A percentile compares a stretch with the other conserved stretches of the same genome.
phyloP scores from a whole-genome alignment of 2,888 invertebrate genomes.

The Notodonta ziczac region DNA sequence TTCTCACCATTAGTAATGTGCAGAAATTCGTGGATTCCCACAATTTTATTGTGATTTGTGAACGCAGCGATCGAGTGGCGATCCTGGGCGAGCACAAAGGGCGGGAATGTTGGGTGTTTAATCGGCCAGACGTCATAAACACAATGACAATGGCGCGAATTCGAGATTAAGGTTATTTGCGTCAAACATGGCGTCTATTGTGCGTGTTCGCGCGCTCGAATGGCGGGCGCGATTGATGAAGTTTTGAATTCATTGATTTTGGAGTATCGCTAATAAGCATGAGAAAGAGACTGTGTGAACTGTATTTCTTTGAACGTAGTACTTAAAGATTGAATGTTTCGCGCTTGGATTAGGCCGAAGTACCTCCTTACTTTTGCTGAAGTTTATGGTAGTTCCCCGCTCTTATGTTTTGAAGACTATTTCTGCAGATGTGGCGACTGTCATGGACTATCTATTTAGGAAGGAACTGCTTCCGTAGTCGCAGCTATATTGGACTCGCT shows the following conservation, averaged over 20 bases:
- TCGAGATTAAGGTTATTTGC: constrained; percentile 76
- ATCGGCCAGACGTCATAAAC: constrained; percentile 70
- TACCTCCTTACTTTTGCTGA: neutral
- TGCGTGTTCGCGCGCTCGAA: constrained; percentile 59
- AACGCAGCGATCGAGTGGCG: constrained; percentile 69
- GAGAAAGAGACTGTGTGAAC: constrained; percentile 47
- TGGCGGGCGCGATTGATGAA: constrained; percentile 55
- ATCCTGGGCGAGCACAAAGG: constrained; percentile 64
- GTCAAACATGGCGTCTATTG: constrained; percentile 70
- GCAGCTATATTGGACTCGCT: no score
- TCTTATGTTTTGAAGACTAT: no score
- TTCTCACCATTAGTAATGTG: constrained; percentile 72
- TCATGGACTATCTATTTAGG: no score
- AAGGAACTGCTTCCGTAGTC: no score
- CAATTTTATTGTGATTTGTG: constrained; percentile 63
- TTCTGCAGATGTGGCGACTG: no score
- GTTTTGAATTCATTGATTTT: constrained; percentile 54
- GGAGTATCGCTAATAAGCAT: constrained; percentile 57
- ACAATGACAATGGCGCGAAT: constrained; percentile 53
- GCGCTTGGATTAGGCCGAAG: neutral
- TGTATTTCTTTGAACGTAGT: neutral
- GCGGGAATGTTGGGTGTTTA: constrained; percentile 68
- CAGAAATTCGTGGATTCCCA: constrained; percentile 71
- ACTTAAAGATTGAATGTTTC: neutral
- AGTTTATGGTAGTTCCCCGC: no score